Conservation (phyloP, 2,113 vertebrate species). For the Caretta caretta region DNA sequence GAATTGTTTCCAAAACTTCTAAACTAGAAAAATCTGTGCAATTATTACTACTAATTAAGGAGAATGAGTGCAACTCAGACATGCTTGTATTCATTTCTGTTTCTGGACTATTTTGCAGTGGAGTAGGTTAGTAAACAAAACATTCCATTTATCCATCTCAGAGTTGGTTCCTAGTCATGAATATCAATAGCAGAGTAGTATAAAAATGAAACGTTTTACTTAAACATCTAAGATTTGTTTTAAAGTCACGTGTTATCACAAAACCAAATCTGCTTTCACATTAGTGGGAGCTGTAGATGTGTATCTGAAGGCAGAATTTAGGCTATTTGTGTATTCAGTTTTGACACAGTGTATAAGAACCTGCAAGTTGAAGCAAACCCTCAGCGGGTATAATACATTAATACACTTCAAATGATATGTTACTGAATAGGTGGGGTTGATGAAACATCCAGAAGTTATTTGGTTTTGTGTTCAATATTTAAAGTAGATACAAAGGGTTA, state of each 20-base stretch:
- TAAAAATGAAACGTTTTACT: constrained; percentile 12
- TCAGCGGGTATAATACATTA: background rate
- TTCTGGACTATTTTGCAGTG: constrained; percentile 25
- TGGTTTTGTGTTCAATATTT: background rate
- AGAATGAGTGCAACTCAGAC: background rate
- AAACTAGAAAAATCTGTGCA: background rate
- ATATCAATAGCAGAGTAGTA: constrained; percentile 14
- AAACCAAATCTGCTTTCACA: background rate
- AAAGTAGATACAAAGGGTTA: background rate
- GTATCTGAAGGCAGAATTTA: background rate
- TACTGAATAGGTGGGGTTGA: background rate
- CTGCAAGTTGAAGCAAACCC: background rate
- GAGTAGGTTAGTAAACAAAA: constrained; percentile 19
- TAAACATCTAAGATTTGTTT: background rate
- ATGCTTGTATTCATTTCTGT: background rate
- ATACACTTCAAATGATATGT: background rate
- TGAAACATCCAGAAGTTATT: background rate
- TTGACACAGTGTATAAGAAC: background rate
- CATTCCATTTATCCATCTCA: constrained; percentile 3
- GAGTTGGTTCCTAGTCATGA: constrained; percentile 39
- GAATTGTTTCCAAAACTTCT: background rate
- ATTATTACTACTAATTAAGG: background rate
- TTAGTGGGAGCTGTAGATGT: background rate
- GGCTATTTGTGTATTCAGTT: background rate
- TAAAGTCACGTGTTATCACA: background rate